phyloP scores from a whole-genome alignment of 2,888 invertebrate species.

The Dicranocentrus wangi region DNA sequence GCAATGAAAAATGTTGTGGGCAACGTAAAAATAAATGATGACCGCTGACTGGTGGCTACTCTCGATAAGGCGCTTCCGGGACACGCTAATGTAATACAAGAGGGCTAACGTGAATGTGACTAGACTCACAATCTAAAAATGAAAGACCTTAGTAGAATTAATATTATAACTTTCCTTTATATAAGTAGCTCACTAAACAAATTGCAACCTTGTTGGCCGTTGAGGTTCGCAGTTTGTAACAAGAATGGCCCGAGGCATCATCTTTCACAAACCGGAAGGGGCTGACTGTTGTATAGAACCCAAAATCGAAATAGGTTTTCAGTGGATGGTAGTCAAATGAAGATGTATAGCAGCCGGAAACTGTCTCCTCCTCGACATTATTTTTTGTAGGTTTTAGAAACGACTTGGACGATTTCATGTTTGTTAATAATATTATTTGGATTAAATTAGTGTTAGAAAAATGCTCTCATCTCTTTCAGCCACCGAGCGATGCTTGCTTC shows the following conservation, averaged over 20 bases:
- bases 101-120: constrained; percentile 7
- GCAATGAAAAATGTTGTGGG: constrained; percentile 35
- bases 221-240: constrained; percentile 24
- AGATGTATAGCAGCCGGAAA: no score
- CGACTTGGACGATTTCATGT: no score
- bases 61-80: neutral
- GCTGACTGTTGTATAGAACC: neutral
- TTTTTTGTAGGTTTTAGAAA: no score
- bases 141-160: neutral
- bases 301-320: constrained; percentile 31
- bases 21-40: constrained; percentile 45
- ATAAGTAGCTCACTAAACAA: no score
- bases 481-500: no score
- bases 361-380: no score
- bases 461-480: no score
- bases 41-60: constrained; percentile 17
- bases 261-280: constrained; percentile 50
- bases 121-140: constrained; percentile 8
- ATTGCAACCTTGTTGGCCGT: constrained; percentile 26
- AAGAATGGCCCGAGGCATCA: constrained; percentile 1
- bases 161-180: neutral
- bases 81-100: constrained; percentile 30
- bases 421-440: no score
- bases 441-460: no score
- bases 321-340: neutral